Evolutionary conservation across 64 coral and sea anemone species (phyloP).

Genomic region (Actinia equina): DNA sequence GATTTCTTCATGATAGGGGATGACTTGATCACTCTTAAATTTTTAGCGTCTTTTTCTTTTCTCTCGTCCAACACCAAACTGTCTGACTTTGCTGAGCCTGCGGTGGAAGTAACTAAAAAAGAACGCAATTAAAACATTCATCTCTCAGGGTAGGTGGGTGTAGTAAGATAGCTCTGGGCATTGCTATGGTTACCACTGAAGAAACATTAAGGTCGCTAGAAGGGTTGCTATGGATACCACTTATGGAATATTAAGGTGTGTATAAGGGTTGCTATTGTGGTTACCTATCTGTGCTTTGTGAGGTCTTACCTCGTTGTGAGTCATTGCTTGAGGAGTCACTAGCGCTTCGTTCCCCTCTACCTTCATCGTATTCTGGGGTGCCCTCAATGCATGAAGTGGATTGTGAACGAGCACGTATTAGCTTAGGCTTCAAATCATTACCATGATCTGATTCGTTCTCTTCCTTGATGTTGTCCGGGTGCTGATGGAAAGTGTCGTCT

Average conservation of each 20-base stretch:
- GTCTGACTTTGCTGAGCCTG: conserved; percentile 50
- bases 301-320: neutral
- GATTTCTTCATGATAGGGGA: neutral
- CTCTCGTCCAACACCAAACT: conserved; percentile 3
- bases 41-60: neutral
- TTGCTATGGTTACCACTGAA: too few species aligned
- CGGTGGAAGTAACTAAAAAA: neutral
- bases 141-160: neutral
- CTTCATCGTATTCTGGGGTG: neutral
- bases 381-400: conserved; percentile 1
- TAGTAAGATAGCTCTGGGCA: too few species aligned
- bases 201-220: too few species aligned
- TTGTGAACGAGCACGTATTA: neutral
- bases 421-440: neutral
- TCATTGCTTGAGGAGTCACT: neutral
- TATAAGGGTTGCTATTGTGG: neutral
- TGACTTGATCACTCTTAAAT: neutral
- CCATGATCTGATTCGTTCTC: neutral
- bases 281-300: neutral
- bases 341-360: neutral
- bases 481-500: neutral
- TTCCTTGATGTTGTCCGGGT: neutral
- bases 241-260: neutral
- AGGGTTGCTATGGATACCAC: neutral
- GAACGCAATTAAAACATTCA: neutral